Percentiles rank a stretch among this genome's conserved stretches.
phyloP scores from a whole-genome alignment of 2,888 invertebrate species.

The Auanema sp. region DNA sequence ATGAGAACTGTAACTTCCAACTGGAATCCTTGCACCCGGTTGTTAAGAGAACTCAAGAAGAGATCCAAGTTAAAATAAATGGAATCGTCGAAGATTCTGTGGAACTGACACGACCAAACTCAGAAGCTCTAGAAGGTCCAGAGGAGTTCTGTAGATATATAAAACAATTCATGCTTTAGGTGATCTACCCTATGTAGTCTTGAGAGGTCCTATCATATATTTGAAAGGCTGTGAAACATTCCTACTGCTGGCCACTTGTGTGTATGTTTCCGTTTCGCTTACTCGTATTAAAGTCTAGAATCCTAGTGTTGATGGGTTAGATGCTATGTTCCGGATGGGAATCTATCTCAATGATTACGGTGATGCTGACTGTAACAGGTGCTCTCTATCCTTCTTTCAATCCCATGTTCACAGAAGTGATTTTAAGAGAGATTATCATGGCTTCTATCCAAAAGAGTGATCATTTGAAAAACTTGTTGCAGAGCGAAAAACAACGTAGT shows the following conservation, averaged over 20 bases:
- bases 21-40: slow-evolving; percentile 81
- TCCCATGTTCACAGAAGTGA: neutral
- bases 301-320: slow-evolving; percentile 81
- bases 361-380: slow-evolving; percentile 90
- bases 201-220: slow-evolving; percentile 48
- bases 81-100: slow-evolving; percentile 65
- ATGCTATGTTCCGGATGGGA: slow-evolving; percentile 85
- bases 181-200: slow-evolving; percentile 34
- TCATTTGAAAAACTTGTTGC: slow-evolving; percentile 87
- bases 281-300: neutral
- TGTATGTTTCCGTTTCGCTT: slow-evolving; percentile 23
- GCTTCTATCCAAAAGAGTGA: slow-evolving; percentile 92
- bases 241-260: slow-evolving; percentile 50
- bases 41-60: slow-evolving; percentile 66
- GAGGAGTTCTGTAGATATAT: too few species aligned
- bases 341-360: slow-evolving; percentile 94
- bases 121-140: neutral
- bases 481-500: slow-evolving; percentile 88
- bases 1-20: slow-evolving; percentile 95
- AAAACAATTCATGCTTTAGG: slow-evolving; percentile 20
- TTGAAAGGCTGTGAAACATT: slow-evolving; percentile 44
- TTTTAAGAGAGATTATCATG: slow-evolving; percentile 79
- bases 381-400: neutral
- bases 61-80: slow-evolving; percentile 77
- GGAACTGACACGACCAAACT: slow-evolving; percentile 68